Evolutionary conservation across 2,797 vertebrate species (phyloP), one percentile per base, ranked within the genome.

Genomic region (Sciurus vulgaris): DNA sequence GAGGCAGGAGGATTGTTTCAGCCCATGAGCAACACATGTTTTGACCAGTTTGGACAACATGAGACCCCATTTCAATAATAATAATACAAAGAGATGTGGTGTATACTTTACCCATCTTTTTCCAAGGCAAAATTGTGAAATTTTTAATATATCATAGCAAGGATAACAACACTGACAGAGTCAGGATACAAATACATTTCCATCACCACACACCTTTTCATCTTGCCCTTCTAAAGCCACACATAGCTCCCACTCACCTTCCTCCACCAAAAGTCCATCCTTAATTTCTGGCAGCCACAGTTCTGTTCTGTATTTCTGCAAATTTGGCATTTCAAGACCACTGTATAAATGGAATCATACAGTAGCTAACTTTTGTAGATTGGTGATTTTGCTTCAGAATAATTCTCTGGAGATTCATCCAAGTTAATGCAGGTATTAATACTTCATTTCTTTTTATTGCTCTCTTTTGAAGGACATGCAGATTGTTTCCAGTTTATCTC

Each of bases 291-390:
- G 38, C 76, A 95, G 33, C 9, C 12, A 61, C 56, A 94, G 61
- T 86, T 65, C 26, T 86, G 0, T n/a, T 61, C 33, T 82, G 22
- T 13, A 47, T 74, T 81, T 26, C 30, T 61, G 15, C 15, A 79
- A 73, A 41, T 72, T n/a, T 73, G n/a, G 47, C 38, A 83, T 76
- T 82, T 91, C 49, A 89, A 94, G 35, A 81, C 76, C 59, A 59
- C 24, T 77, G 13, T 38, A 72, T 83, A 79, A 85, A 61, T 67
- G 10, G 35, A 88, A 88, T 73, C 30, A 84, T 33, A 61, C 0
- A 85, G 30, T 61, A 69, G 59, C 26, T 56, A 82, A 77, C n/a
- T 67, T 83, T 82, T 28, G n/a, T 78, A 41, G 20, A 90, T 4
- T 84, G 44, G 6, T 33, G 28, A 17, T 84, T 77, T 78, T 92